Evolutionary conservation across 2,113 vertebrate species (phyloP), one percentile per base, ranked within the genome.

Genomic region (Philantomba maxwellii): DNA sequence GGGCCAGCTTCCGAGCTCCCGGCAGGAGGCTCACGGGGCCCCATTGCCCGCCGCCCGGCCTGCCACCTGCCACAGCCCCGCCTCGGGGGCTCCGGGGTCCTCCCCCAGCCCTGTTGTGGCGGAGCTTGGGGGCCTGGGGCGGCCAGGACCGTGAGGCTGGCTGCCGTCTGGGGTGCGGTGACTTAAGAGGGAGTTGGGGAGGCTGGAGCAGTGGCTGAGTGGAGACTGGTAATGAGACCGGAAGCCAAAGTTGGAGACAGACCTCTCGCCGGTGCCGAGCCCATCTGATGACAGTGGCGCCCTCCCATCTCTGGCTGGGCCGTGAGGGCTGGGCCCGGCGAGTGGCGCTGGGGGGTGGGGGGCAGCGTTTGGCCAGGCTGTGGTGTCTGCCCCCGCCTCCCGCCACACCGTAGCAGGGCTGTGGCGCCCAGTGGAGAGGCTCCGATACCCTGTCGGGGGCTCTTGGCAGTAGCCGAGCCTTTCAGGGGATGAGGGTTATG

Each of bases 11-110:
- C 43, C 3, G 58, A 16, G 78, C 87, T 15, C 73, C 49, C 1
- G 0, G 55, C 16, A 30, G 86, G 15, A 51, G 12, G 28, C 62
- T 19, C 15, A 0, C 4, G 7, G 51, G 25, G 45, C 75, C 26
- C 23, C 1, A 9, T 11, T 0, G 21, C 28, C 58, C 3, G 1
- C 78, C 5, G 1, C 26, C 47, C 17, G 0, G 2, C 47, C 30
- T 4, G 2, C 93, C 12, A 14, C 55, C 33, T 75, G 57, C 58
- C 12, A 0, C 1, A 45, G 83, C 88, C 51, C 77, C 2, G 39
- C 19, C 51, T 25, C 0, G 0, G 13, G 70, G 64, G 26, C 36
- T 47, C 73, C 2, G 1, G 62, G 23, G 21, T 13, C 62, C 84
- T 62, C 57, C 39, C 14, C n/a, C 21, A 11, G 21, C 60, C n/a